A percentile compares a stretch with the other conserved stretches of the same genome.
These are phyloP conservation scores for Tonatia bakeri DNA, from an alignment of 2,113 vertebrate genomes.

Conservation along the genomic window DNA sequence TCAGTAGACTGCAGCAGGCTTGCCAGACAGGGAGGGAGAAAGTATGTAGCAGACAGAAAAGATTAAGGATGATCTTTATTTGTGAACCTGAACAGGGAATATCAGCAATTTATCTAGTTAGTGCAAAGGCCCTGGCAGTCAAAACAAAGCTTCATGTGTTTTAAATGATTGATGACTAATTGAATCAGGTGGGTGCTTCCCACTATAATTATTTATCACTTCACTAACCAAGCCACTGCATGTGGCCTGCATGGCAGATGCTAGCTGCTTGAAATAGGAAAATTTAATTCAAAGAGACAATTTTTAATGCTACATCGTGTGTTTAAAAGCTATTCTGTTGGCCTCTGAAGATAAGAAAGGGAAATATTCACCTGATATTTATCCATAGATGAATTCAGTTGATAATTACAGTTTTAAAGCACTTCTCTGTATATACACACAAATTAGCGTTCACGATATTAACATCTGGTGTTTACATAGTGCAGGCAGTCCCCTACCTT, in stretches of 20 bases:
- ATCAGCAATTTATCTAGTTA: not conserved
- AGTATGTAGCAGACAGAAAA: not conserved
- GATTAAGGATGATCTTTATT: not conserved
- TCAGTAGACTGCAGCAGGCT: not conserved
- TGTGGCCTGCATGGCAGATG: constrained; percentile 25
- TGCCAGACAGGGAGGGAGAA: not conserved
- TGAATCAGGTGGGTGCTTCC: not conserved
- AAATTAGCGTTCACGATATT: constrained; percentile 39
- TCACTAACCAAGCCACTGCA: constrained; percentile 41
- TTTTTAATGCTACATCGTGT: constrained; percentile 19
- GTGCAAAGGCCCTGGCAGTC: constrained; percentile 8
- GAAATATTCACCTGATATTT: constrained; percentile 32
- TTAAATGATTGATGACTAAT: constrained; percentile 36
- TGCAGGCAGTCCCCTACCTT: not conserved
- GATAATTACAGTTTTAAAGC: constrained; percentile 40
- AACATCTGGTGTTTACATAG: constrained; percentile 54
- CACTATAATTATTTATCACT: constrained; percentile 20
- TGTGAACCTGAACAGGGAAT: not conserved
- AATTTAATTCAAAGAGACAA: constrained; percentile 32
- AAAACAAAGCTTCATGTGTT: not conserved
- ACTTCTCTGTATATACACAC: constrained; percentile 10
- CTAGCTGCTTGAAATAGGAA: not conserved
- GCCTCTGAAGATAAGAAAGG: constrained; percentile 44
- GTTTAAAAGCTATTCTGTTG: constrained; percentile 44
- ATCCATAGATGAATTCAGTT: constrained; percentile 48